Conservation (phyloP, 2,888 invertebrate genomes). For the Pseudoips prasinana region DNA sequence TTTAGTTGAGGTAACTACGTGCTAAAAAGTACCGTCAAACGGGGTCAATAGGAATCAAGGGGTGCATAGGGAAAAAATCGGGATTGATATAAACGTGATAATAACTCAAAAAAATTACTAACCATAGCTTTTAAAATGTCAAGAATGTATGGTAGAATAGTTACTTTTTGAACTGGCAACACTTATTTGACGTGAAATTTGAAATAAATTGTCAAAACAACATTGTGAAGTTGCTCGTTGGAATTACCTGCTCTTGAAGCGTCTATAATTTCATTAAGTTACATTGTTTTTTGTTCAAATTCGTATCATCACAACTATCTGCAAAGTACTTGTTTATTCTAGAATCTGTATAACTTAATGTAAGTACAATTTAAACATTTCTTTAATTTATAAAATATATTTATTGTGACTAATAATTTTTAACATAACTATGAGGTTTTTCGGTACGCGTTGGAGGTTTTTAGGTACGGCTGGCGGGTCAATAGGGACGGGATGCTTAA, state of each 20-base stretch:
- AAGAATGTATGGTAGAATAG: slow-evolving; percentile 1
- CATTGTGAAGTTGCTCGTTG: slow-evolving; percentile 1
- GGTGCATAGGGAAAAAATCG: slow-evolving; percentile 3
- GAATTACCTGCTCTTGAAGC: slow-evolving; percentile 3
- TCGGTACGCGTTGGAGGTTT: slow-evolving; percentile 1
- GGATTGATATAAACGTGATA: slow-evolving; percentile 1
- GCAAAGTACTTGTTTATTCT: slow-evolving; percentile 1
- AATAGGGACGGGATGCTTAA: slow-evolving; percentile 1
- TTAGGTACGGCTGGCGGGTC: slow-evolving; percentile 2
- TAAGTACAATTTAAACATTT: neutral
- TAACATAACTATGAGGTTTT: neutral
- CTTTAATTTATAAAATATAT: neutral
- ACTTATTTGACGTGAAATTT: slow-evolving; percentile 1
- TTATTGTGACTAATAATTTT: slow-evolving; percentile 1
- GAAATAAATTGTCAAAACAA: slow-evolving; percentile 4
- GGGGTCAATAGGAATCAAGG: slow-evolving; percentile 1
- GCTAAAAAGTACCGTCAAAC: neutral
- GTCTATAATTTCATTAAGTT: neutral
- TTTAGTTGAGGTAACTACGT: too few relatives aligned
- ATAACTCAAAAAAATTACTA: neutral
- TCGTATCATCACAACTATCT: slow-evolving; percentile 2
- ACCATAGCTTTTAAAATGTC: slow-evolving; percentile 1
- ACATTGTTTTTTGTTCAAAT: slow-evolving; percentile 1
- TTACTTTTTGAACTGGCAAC: slow-evolving; percentile 2
- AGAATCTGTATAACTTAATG: slow-evolving; percentile 1